These are phyloP conservation scores for Anabas testudineus DNA, from an alignment of 2,797 vertebrate species.

Conservation along the genomic window DNA sequence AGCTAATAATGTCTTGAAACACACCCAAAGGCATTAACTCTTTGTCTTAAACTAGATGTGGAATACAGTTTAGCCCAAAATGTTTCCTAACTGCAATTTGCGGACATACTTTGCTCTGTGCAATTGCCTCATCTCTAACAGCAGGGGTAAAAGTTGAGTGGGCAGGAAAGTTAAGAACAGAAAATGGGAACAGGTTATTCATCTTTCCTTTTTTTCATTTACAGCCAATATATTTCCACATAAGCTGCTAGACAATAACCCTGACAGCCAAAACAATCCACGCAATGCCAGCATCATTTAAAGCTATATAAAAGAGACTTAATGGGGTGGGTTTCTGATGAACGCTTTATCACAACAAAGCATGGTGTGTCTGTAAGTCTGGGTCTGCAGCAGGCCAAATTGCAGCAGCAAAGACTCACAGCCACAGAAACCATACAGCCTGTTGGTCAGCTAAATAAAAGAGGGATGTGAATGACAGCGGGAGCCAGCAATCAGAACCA, in stretches of 20 bases:
- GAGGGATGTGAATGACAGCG: slow-evolving; percentile 53
- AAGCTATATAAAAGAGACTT: slow-evolving; percentile 50
- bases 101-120: slow-evolving; percentile 30
- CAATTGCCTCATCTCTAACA: slow-evolving; percentile 41
- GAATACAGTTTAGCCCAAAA: slow-evolving; percentile 29
- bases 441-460: slow-evolving; percentile 52
- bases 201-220: slow-evolving; percentile 64
- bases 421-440: slow-evolving; percentile 31
- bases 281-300: slow-evolving; percentile 53
- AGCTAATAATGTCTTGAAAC: slow-evolving; percentile 20
- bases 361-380: slow-evolving; percentile 37
- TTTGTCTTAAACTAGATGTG: slow-evolving; percentile 1
- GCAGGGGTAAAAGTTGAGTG: slow-evolving; percentile 51
- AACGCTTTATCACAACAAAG: slow-evolving; percentile 45
- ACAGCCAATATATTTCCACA: slow-evolving; percentile 60
- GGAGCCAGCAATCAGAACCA: slow-evolving; percentile 38
- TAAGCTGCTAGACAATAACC: slow-evolving; percentile 67
- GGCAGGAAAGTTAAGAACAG: slow-evolving; percentile 58
- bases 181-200: slow-evolving; percentile 63
- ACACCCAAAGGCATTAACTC: not conserved
- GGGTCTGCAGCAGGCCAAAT: slow-evolving; percentile 18
- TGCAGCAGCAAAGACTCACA: slow-evolving; percentile 28
- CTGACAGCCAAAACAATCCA: slow-evolving; percentile 73
- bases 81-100: slow-evolving; percentile 43
- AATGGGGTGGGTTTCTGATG: slow-evolving; percentile 32